Evolutionary conservation across 2,113 vertebrate genomes (phyloP), one percentile per base, ranked within the genome.

Genomic region (Apistogramma diplotaenia): DNA sequence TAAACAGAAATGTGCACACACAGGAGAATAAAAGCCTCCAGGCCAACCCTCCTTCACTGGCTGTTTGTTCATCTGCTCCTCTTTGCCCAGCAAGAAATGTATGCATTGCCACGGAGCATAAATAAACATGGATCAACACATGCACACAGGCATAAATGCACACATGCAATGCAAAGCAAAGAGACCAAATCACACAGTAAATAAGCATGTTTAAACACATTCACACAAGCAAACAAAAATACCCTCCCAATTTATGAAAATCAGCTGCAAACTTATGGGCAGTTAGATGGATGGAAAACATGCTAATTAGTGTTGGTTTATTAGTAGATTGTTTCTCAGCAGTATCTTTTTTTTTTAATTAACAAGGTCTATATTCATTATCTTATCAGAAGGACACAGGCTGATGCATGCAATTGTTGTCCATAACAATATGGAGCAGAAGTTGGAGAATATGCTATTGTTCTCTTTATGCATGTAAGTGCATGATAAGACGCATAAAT

Each of bases 51-150:
- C 65, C 56, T 79, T 74, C 53, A 10, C 72, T 86, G 15, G 5
- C 54, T 82, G 78, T 89, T 87, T 88, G 85, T 67, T 89, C 85
- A 85, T 79, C 78, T 85, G 79, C 74, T 84, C 37, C 33, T 89
- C 87, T 87, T 77, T 88, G 62, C 84, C 74, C 84, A 51, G 81
- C 49, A 74, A 83, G 73, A 87, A 79, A 85, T 89, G 79, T 76
- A 85, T 90, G 86, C 85, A 81, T 81, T 72, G 61, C 61, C 83
- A 84, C 23, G 18, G 27, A 81, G 76, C 84, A 72, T 61, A 57
- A 87, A 89, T 84, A 91, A 87, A 88, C 78, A 79, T 31, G 25
- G 57, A 79, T 58, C 70, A 81, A 73, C 73, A 76, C 74, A 60
- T 8, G 29, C 82, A 84, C 87, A 88, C 53, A 60, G 12, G 43